Evolutionary conservation across 2,797 vertebrate species (phyloP), one percentile per base, ranked within the genome.

Genomic region (Sphenodon punctatus): DNA sequence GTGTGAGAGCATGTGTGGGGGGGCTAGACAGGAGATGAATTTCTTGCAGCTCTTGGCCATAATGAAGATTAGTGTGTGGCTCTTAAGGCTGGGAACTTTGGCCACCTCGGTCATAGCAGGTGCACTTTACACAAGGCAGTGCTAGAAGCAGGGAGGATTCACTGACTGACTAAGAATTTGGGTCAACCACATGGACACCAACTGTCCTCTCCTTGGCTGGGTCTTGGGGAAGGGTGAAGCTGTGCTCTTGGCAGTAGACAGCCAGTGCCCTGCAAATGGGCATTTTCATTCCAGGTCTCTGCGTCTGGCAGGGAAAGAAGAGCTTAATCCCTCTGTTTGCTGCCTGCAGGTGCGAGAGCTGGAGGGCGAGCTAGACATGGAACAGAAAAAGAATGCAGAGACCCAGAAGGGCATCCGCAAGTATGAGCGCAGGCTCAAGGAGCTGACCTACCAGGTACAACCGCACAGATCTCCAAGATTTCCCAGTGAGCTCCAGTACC

Each of bases 351-450:
- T 98, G 75, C 94, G 96, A 63, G 98, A 98, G 91, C 91, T 98
- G 90, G 98, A 98, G 87, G 95, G 93, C 1, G 97, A 98, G 84
- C 93, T 98, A 4, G 97, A 98, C 5, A 38, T 73, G 0, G 97
- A 98, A 89, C 97, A 98, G 91, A 97, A 93, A 94, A 96, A 96
- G 90, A 95, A 93, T 5, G 95, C 94, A 0, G 98, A 98, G 22
- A 95, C 97, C 39, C 94, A 97, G 82, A 98, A 98, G 88, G 97
- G 97, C 14, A 91, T 98, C 38, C 96, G 98, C 58, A 98, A 98
- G 89, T 98, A 97, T 0, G 98, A 98, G 91, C 93, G 97, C 75
- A 94, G 96, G 68, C 96, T 98, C 87, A 98, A 98, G 93, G 97
- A 98, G 90, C 93, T 98, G 16, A 97, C 91, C 12, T 98, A 98